A percentile compares a stretch with the other conserved stretches of the same genome.
phyloP scores from a whole-genome alignment of 2,888 invertebrate species.

The Plebejus melissa region DNA sequence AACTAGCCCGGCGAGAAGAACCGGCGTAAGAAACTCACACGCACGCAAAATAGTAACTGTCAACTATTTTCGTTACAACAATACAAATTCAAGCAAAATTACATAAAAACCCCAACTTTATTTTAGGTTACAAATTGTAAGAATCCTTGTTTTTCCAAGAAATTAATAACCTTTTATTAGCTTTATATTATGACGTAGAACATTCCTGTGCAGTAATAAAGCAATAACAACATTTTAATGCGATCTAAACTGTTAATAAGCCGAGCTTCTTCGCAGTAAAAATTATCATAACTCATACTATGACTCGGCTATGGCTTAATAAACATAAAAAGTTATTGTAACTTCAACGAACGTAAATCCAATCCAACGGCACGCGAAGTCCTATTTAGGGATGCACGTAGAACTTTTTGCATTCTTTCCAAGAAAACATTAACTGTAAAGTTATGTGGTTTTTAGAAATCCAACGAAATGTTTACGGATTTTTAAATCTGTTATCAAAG shows the following conservation, averaged over 20 bases:
- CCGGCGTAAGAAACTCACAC: too few species aligned
- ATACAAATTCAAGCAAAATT: too few species aligned
- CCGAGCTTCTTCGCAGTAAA: background rate
- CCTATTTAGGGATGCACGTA: constrained; percentile 57
- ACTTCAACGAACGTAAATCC: constrained; percentile 50
- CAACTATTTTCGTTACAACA: too few species aligned
- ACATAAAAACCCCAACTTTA: too few species aligned
- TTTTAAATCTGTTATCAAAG: too few species aligned
- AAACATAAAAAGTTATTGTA: constrained; percentile 46
- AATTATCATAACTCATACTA: constrained; percentile 21
- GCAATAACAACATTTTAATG: background rate
- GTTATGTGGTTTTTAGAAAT: constrained; percentile 16
- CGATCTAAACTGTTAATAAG: constrained; percentile 30
- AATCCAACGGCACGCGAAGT: constrained; percentile 64
- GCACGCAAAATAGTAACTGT: too few species aligned
- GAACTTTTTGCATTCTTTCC: constrained; percentile 52
- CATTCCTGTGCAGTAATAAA: background rate
- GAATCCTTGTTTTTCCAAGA: too few species aligned
- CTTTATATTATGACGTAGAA: background rate
- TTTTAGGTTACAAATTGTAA: too few species aligned
- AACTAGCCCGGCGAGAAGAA: too few species aligned
- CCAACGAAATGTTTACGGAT: constrained; percentile 8
- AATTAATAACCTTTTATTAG: too few species aligned
- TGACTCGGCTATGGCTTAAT: constrained; percentile 22
- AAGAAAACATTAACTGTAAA: constrained; percentile 52